These are phyloP conservation scores for Tetragonisca angustula DNA, from an alignment of 2,888 invertebrate genomes.

Conservation along the genomic window DNA sequence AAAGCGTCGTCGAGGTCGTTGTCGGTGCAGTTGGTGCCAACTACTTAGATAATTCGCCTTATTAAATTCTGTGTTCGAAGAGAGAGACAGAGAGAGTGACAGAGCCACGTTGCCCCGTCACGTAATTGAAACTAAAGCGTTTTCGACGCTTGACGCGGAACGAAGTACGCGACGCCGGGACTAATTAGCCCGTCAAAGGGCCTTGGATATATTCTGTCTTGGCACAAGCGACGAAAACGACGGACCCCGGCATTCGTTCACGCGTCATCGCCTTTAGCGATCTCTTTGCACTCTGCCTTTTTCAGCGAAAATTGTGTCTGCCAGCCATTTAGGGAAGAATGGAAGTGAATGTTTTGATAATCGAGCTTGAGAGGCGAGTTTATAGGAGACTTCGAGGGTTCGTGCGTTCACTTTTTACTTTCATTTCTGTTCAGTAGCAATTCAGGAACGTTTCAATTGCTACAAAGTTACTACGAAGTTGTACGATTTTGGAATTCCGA, in stretches of 20 bases:
- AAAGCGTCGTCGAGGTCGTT: constrained; percentile 45
- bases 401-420: too few species aligned
- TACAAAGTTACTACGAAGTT: background rate
- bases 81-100: constrained; percentile 17
- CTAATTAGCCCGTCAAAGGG: constrained; percentile 75
- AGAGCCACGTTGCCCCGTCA: constrained; percentile 29
- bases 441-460: too few species aligned
- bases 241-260: constrained; percentile 31
- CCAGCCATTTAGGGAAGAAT: background rate
- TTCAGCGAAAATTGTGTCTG: background rate
- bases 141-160: constrained; percentile 68
- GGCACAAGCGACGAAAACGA: constrained; percentile 56
- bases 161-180: constrained; percentile 64
- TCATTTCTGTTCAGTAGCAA: too few species aligned
- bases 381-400: background rate
- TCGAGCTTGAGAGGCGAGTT: too few species aligned
- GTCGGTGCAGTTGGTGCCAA: constrained; percentile 58
- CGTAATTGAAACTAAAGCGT: constrained; percentile 76
- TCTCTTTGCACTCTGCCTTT: background rate
- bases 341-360: background rate
- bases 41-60: constrained; percentile 72
- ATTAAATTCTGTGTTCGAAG: constrained; percentile 64
- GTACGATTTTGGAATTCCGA: background rate
- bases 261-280: background rate
- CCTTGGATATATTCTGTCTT: constrained; percentile 66